These are phyloP conservation scores for Drosophila kikkawai DNA, from an alignment of 1,140 invertebrate genomes.

Conservation along the genomic window DNA sequence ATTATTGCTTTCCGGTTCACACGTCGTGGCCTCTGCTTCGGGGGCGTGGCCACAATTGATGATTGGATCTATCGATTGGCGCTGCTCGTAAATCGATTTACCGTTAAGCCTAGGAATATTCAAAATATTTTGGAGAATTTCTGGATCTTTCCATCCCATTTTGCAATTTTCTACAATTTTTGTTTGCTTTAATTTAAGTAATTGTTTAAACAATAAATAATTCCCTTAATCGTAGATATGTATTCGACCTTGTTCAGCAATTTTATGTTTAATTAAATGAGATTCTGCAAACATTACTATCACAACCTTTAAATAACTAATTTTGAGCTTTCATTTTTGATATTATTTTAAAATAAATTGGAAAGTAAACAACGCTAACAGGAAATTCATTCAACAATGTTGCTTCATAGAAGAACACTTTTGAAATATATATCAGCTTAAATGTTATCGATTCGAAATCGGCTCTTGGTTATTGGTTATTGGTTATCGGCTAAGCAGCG, in stretches of 20 bases:
- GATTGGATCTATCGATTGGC: constrained; percentile 17
- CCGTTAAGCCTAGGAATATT: not conserved
- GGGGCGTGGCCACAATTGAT: constrained; percentile 45
- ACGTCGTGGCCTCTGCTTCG: constrained; percentile 10
- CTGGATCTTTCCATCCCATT: not conserved
- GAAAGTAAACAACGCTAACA: not conserved
- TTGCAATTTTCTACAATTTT: not conserved
- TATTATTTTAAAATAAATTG: not conserved
- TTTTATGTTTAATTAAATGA: constrained; percentile 8
- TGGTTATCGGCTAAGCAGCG: constrained; percentile 37
- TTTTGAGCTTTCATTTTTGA: not conserved
- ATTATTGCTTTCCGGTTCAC: constrained; percentile 49
- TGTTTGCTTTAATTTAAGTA: not conserved
- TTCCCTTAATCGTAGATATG: constrained; percentile 30
- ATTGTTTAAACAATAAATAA: not conserved
- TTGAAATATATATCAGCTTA: too few relatives aligned
- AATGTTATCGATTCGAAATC: not conserved
- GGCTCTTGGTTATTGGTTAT: constrained; percentile 9
- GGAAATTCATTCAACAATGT: not conserved
- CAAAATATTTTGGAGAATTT: not conserved
- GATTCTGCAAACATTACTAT: constrained; percentile 18
- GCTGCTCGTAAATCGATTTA: constrained; percentile 18
- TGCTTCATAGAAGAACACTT: not conserved
- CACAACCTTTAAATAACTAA: constrained; percentile 42
- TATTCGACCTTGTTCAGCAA: constrained; percentile 38